phyloP scores from a whole-genome alignment of 2,113 vertebrate genomes.

The Peromyscus leucopus region DNA sequence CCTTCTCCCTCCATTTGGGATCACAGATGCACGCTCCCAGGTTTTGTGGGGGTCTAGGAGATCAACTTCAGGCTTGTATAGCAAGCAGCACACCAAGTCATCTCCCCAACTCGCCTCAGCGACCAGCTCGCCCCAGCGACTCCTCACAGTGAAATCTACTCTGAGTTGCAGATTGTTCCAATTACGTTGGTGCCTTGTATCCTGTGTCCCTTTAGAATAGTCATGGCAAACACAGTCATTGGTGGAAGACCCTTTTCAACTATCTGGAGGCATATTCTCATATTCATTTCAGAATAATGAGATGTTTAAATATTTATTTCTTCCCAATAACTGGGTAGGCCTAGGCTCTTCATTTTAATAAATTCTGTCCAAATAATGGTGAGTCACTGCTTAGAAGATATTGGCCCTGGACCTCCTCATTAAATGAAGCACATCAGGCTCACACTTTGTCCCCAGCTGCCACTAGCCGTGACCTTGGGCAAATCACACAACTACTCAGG shows the following conservation, averaged over 20 bases:
- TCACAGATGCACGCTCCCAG: too few relatives aligned
- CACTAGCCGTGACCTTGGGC: conserved; percentile 38
- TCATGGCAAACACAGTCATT: conserved; percentile 65
- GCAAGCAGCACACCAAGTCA: neutral
- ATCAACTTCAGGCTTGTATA: neutral
- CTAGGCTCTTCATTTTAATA: conserved; percentile 80
- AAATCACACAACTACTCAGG: neutral
- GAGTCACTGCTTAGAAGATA: conserved; percentile 83
- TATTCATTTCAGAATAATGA: conserved; percentile 81
- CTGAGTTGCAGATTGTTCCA: conserved; percentile 78
- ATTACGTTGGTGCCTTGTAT: conserved; percentile 52
- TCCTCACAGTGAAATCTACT: conserved; percentile 68
- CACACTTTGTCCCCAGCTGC: neutral
- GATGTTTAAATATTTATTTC: conserved; percentile 86
- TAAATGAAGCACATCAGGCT: neutral
- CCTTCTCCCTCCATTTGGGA: neutral
- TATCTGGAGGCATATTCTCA: conserved; percentile 76
- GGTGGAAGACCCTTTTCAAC: conserved; percentile 71
- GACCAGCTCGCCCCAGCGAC: conserved; percentile 51
- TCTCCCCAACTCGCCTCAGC: neutral
- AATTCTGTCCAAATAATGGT: conserved; percentile 80
- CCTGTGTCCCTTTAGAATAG: conserved; percentile 36
- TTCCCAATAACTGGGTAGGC: conserved; percentile 78
- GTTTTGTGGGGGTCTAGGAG: neutral
- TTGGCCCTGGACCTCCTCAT: conserved; percentile 73